Evolutionary conservation across 2,888 invertebrate genomes (phyloP).

Genomic region (Cancer borealis): DNA sequence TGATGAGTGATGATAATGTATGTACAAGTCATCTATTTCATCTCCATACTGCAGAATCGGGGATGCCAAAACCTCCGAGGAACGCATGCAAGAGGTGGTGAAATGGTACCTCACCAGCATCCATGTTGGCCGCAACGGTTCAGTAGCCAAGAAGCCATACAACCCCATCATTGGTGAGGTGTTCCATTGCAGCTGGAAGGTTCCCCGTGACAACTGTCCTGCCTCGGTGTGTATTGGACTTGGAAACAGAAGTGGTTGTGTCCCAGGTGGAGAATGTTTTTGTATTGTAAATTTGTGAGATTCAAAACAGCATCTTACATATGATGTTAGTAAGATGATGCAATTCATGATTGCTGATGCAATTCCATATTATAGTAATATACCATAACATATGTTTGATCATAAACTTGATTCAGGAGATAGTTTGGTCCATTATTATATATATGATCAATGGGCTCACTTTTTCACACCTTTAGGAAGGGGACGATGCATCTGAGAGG

Average conservation of each 20-base stretch:
- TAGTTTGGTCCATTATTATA: too few relatives aligned
- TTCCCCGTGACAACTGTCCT: conserved; percentile 78
- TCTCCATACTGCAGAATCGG: conserved; percentile 83
- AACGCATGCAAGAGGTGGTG: conserved; percentile 86
- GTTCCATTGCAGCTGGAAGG: conserved; percentile 82
- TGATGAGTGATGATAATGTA: neutral
- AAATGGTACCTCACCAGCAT: conserved; percentile 82
- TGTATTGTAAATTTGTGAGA: neutral
- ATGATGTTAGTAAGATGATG: too few relatives aligned
- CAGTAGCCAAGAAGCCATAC: conserved; percentile 82
- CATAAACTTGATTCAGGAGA: too few relatives aligned
- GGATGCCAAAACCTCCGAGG: conserved; percentile 90
- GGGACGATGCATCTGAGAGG: conserved; percentile 28
- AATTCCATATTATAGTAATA: too few relatives aligned
- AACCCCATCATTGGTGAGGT: conserved; percentile 83
- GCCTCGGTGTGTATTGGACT: conserved; percentile 55
- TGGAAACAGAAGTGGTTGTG: neutral
- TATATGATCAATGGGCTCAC: neutral
- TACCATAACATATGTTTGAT: too few relatives aligned
- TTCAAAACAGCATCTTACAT: too few relatives aligned
- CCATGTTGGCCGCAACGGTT: conserved; percentile 80
- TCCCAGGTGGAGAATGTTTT: neutral
- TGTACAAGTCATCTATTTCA: neutral
- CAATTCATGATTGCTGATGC: too few relatives aligned
- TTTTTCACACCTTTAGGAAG: conserved; percentile 14